Evolutionary conservation across 1,140 invertebrate species (phyloP).

Genomic region (Gryllus bimaculatus): DNA sequence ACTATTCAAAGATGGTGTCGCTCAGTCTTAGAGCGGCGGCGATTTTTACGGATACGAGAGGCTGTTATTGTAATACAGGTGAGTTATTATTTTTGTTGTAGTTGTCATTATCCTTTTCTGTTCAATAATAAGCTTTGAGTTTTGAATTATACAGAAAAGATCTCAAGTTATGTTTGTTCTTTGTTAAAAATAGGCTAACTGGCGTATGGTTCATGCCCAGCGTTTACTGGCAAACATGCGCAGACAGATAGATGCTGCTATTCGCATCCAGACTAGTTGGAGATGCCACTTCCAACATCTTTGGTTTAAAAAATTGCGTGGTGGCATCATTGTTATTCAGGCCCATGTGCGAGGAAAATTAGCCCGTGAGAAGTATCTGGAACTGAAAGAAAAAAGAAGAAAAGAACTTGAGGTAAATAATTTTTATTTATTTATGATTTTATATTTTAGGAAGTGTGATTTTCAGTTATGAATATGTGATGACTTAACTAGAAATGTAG

Average conservation of each 20-base stretch:
- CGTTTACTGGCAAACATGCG: slow-evolving; percentile 29
- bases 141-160: no score
- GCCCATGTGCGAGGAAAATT: slow-evolving; percentile 54
- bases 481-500: no score
- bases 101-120: no score
- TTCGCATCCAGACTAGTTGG: slow-evolving; percentile 69
- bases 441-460: background rate
- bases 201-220: slow-evolving; percentile 51
- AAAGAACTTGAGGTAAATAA: background rate
- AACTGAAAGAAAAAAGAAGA: background rate
- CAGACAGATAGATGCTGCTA: slow-evolving; percentile 44
- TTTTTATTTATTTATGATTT: background rate
- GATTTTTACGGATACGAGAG: slow-evolving; percentile 62
- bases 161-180: background rate
- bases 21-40: slow-evolving; percentile 62
- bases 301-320: slow-evolving; percentile 55
- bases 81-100: background rate
- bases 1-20: slow-evolving; percentile 89
- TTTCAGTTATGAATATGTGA: no score
- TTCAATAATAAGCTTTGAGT: no score
- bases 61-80: slow-evolving; percentile 69
- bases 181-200: slow-evolving; percentile 41
- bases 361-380: slow-evolving; percentile 39
- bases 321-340: slow-evolving; percentile 57
- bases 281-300: slow-evolving; percentile 51